Evolutionary conservation across 92 coral and sea anemone species (phyloP).

Genomic region (Porites lobata): DNA sequence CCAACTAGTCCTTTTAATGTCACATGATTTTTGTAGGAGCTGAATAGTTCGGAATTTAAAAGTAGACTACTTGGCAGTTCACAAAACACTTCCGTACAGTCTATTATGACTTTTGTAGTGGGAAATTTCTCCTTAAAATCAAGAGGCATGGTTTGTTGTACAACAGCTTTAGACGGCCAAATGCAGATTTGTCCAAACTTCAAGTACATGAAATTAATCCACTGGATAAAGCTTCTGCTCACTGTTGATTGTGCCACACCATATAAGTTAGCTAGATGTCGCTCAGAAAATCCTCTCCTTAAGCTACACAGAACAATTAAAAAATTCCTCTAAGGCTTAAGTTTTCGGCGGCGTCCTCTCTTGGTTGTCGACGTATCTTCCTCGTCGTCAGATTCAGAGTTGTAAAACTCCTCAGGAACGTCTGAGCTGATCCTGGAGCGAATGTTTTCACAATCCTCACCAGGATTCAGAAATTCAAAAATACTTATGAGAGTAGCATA

Average conservation of each 20-base stretch:
- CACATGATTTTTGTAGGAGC: constrained; percentile 24
- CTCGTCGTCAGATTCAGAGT: constrained; percentile 49
- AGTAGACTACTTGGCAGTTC: constrained; percentile 72
- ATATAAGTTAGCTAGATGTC: constrained; percentile 58
- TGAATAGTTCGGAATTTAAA: constrained; percentile 60
- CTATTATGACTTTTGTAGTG: constrained; percentile 11
- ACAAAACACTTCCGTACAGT: constrained; percentile 54
- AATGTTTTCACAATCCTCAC: constrained; percentile 64
- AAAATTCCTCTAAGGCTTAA: constrained; percentile 49
- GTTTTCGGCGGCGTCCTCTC: constrained; percentile 47
- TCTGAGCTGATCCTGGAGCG: constrained; percentile 46
- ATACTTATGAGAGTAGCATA: constrained; percentile 41
- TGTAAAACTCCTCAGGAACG: constrained; percentile 35
- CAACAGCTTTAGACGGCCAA: constrained; percentile 65
- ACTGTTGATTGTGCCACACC: constrained; percentile 59
- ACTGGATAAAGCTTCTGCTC: constrained; percentile 42
- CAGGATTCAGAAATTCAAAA: constrained; percentile 65
- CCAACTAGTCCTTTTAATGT: constrained; percentile 52
- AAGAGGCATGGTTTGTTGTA: constrained; percentile 63
- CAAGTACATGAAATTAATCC: constrained; percentile 50
- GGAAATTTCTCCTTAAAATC: constrained; percentile 60
- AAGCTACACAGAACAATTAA: constrained; percentile 59
- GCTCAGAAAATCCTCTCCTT: constrained; percentile 65
- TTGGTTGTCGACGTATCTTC: constrained; percentile 12
- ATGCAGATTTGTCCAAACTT: constrained; percentile 48